phyloP scores from a whole-genome alignment of 2,888 invertebrate genomes.

The Cantharis rufa region DNA sequence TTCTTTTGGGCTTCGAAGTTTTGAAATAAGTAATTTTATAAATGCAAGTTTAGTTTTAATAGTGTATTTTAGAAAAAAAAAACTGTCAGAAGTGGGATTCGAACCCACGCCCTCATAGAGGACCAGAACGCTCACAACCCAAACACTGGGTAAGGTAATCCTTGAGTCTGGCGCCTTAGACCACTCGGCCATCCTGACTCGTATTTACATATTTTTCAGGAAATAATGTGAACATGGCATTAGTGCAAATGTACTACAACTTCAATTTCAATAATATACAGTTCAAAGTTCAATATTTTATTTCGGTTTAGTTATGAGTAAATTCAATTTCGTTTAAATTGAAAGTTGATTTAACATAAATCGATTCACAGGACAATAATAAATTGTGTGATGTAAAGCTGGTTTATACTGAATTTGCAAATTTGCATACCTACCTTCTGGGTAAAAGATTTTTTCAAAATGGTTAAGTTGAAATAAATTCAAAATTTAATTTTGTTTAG shows the following conservation, averaged over 20 bases:
- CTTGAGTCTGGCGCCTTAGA: slow-evolving; percentile 83
- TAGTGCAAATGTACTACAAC: neutral
- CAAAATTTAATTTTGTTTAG: too few species aligned
- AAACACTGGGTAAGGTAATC: slow-evolving; percentile 33
- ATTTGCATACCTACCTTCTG: too few species aligned
- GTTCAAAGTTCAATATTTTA: too few species aligned
- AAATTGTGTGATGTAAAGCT: neutral
- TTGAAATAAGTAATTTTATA: neutral
- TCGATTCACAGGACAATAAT: neutral
- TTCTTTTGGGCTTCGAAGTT: too few species aligned
- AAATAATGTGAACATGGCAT: neutral
- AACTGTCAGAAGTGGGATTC: slow-evolving; percentile 50
- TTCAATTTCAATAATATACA: neutral
- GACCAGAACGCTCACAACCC: slow-evolving; percentile 52
- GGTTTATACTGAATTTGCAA: too few species aligned
- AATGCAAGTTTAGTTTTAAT: too few species aligned
- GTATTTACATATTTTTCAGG: neutral
- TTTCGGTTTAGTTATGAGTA: too few species aligned
- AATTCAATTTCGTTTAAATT: neutral
- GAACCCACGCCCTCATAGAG: slow-evolving; percentile 58
- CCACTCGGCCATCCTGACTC: slow-evolving; percentile 86
- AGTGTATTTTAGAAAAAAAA: slow-evolving; percentile 23
- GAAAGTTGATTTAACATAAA: neutral
- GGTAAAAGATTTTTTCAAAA: too few species aligned
- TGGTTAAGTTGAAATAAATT: too few species aligned